Base-by-base conservation (phyloP, 2,888 invertebrate species). In the Herminia tarsipennalis region DNA sequence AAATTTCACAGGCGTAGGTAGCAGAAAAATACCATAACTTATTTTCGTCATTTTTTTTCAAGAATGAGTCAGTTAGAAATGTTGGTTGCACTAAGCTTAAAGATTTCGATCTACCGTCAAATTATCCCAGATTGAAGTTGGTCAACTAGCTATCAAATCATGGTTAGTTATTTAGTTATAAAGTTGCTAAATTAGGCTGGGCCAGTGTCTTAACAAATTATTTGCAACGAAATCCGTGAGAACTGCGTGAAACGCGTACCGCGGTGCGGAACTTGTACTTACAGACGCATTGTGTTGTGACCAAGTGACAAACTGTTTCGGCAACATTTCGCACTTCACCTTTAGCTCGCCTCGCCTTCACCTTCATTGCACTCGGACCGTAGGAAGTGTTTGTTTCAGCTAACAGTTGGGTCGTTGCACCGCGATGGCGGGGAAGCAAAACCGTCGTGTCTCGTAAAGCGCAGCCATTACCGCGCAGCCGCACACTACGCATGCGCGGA, bases 341-440 rank as follows among this genome's bases (percentile, higher is more conserved):
- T 76, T 74, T 40, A 28, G 30, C 17, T 78, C 76, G 79, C 85
- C 17, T 78, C 76, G 79, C 85, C 86, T 86, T 85, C 82, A 85
- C 83, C 85, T 83, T 81, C 72, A 71, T 66, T 57, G 62, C 62
- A 54, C 53, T 40, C 45, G 45, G 50, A 44, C 43, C 56, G 59
- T 28, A 67, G 67, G 72, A 73, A 71, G 61, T 63, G 56, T 56
- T 48, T 51, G 66, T 46, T 47, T 47, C 46, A 53, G 61, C 61
- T 56, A 53, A 52, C 54, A 52, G 53, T 52, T 66, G 70, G 78
- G 76, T 79, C 76, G 76, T 77, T 80, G 78, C 76, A 76, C 78
- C 66, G 63, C 74, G 65, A 70, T 74, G 76, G 81, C 79, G 84
- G 83, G 83, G 84, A 78, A 87, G 87, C 78, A 88, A 87, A 88